A percentile compares a stretch with the other conserved stretches of the same genome.
Conservation (phyloP, 2,888 invertebrate genomes). For the Lasioglossum leucozonium region DNA sequence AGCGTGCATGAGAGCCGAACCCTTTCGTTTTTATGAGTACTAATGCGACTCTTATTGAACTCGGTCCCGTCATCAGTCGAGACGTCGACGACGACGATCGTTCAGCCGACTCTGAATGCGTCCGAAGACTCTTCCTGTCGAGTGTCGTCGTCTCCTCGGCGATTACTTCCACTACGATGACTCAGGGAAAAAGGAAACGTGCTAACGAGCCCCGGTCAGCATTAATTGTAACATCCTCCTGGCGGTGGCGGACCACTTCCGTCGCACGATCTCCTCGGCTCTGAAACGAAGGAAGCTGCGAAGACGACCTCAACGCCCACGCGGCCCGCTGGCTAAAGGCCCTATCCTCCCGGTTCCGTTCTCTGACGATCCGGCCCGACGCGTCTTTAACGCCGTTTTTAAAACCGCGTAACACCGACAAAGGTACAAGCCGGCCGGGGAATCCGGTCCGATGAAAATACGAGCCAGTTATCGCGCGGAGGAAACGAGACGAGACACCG, state of each 20-base stretch:
- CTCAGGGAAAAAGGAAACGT: constrained; percentile 82
- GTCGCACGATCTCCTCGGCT: constrained; percentile 74
- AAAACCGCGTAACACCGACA: background rate
- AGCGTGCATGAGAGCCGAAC: background rate
- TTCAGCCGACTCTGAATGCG: background rate
- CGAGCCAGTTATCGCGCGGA: background rate
- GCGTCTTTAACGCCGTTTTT: constrained; percentile 28
- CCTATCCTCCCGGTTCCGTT: constrained; percentile 45
- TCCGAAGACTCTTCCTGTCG: constrained; percentile 18
- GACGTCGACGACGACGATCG: constrained; percentile 28
- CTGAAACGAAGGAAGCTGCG: constrained; percentile 80
- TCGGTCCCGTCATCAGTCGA: background rate
- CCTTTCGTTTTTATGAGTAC: constrained; percentile 5
- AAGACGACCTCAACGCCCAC: constrained; percentile 82
- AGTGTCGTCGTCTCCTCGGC: constrained; percentile 42
- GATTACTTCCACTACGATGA: constrained; percentile 73
- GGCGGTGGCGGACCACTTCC: constrained; percentile 74
- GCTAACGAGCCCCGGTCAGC: constrained; percentile 82
- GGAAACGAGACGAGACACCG: constrained; percentile 4
- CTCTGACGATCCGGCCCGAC: background rate
- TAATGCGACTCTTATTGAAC: constrained; percentile 8
- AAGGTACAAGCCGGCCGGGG: background rate
- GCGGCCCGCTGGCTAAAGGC: constrained; percentile 70
- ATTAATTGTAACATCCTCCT: constrained; percentile 84
- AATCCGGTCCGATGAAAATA: constrained; percentile 17